Conservation (phyloP, 1,140 invertebrate species). For the Eulimnadia texana region DNA sequence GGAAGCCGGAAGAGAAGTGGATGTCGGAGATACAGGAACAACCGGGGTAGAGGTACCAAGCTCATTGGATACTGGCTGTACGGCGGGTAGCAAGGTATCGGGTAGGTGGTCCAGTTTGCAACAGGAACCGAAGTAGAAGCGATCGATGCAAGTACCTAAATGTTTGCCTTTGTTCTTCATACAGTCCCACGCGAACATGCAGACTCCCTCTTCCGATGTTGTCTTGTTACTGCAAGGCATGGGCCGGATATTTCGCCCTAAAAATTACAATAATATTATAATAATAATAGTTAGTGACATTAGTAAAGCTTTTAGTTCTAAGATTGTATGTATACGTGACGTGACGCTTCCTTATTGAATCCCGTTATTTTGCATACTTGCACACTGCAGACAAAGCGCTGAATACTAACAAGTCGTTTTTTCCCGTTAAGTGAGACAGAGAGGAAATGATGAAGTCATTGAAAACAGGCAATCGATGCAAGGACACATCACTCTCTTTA, state of each 20-base stretch:
- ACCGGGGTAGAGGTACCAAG: not conserved
- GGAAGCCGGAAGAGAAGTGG: too few species aligned
- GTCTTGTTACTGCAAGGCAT: conserved; percentile 65
- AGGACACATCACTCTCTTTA: too few species aligned
- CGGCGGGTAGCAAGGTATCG: not conserved
- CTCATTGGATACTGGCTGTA: not conserved
- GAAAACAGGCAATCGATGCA: too few species aligned
- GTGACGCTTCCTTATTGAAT: too few species aligned
- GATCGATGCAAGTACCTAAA: conserved; percentile 77
- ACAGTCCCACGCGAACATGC: conserved; percentile 89
- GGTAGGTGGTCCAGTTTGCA: conserved; percentile 32
- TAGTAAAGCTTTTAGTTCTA: too few species aligned
- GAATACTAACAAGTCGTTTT: too few species aligned
- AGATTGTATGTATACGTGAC: too few species aligned
- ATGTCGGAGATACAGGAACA: not conserved
- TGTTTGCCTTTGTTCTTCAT: conserved; percentile 79
- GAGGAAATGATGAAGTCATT: too few species aligned
- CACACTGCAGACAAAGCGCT: too few species aligned
- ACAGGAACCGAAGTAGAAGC: conserved; percentile 82
- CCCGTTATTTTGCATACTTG: too few species aligned
- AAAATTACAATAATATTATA: not conserved
- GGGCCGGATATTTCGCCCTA: conserved; percentile 64
- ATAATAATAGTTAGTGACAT: too few species aligned
- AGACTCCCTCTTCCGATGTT: conserved; percentile 61
- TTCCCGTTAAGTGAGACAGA: too few species aligned